These are phyloP conservation scores for Orthosia incerta DNA, from an alignment of 2,888 invertebrate genomes.

Conservation along the genomic window DNA sequence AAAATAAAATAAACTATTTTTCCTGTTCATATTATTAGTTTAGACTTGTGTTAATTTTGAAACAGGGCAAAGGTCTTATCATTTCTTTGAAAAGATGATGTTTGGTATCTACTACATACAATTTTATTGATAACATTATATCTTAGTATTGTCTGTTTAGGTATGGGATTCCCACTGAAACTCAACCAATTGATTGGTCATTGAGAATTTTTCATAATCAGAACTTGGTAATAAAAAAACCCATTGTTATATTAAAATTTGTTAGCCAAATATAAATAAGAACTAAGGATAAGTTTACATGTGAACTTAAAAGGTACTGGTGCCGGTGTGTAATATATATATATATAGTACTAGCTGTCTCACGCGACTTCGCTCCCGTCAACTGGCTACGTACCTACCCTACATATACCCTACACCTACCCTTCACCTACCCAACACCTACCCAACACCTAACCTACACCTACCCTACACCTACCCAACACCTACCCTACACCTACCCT, in stretches of 20 bases:
- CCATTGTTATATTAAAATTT: neutral
- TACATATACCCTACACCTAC: no score
- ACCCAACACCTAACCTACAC: no score
- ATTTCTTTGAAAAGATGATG: neutral
- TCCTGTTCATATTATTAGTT: neutral
- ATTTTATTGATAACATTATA: neutral
- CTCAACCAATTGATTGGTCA: neutral
- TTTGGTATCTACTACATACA: neutral
- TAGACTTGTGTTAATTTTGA: neutral
- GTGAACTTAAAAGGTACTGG: no score
- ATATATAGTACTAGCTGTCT: no score
- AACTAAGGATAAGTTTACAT: no score
- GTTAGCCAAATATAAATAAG: no score
- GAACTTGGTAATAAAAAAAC: neutral
- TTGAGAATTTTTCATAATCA: neutral
- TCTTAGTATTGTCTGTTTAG: neutral
- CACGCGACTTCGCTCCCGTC: no score
- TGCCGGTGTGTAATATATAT: no score
- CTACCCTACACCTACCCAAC: no score
- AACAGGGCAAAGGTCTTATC: neutral
- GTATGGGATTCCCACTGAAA: neutral
- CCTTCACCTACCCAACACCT: no score
- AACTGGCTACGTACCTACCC: no score
- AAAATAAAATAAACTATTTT: neutral
- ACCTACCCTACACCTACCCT: no score